phyloP scores from a whole-genome alignment of 2,888 invertebrate species.

The Axea sp. region DNA sequence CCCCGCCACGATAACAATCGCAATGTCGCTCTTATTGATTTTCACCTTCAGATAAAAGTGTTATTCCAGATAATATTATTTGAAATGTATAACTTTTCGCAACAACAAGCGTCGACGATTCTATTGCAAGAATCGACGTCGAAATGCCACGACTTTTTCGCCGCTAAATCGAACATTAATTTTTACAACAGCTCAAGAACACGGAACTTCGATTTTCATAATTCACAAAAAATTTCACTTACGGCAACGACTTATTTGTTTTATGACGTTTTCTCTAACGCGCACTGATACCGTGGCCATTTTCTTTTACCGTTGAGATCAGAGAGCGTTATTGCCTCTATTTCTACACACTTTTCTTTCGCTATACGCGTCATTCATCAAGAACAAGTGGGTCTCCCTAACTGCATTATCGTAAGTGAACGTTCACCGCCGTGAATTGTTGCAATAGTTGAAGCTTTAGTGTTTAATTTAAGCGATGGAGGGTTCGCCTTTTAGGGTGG shows the following conservation, averaged over 20 bases:
- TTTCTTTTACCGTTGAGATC: constrained; percentile 39
- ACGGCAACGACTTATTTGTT: constrained; percentile 25
- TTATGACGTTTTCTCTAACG: constrained; percentile 14
- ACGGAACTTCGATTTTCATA: constrained; percentile 28
- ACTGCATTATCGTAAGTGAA: constrained; percentile 53
- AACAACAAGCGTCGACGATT: neutral
- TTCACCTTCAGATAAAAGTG: constrained; percentile 7
- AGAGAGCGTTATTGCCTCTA: constrained; percentile 40
- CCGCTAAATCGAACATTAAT: neutral
- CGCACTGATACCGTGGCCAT: constrained; percentile 7
- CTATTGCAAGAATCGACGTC: neutral
- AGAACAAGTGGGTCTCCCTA: constrained; percentile 39
- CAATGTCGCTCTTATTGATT: constrained; percentile 14
- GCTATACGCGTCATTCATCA: constrained; percentile 42
- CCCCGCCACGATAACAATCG: constrained; percentile 3
- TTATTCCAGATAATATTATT: constrained; percentile 5
- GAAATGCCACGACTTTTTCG: neutral
- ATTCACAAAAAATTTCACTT: constrained; percentile 25
- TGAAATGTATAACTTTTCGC: constrained; percentile 1
- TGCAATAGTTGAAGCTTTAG: constrained; percentile 43
- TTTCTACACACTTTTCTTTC: constrained; percentile 35
- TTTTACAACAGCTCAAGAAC: neutral
- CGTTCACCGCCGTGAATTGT: constrained; percentile 37
- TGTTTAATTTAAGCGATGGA: constrained; percentile 41
- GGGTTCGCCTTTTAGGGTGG: constrained; percentile 41